Percentiles rank a stretch among this genome's conserved stretches.
phyloP scores from a whole-genome alignment of 2,797 vertebrate species.

The Chloroceryle inda region DNA sequence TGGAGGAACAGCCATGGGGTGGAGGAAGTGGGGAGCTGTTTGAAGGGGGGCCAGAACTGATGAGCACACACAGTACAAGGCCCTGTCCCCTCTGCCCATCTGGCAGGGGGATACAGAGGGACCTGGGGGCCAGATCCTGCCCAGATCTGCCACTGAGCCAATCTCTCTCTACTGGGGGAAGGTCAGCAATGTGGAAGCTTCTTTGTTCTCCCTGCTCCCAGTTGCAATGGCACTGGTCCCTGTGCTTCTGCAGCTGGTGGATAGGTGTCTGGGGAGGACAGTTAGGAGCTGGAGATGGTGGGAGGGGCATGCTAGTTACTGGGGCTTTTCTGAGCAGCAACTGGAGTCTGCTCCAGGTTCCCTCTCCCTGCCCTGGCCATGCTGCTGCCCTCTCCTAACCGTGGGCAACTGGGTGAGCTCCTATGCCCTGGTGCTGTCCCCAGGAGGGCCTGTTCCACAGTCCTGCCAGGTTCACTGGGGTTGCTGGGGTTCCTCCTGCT shows the following conservation, averaged over 20 bases:
- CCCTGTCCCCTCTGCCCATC: background rate
- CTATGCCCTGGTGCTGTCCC: background rate
- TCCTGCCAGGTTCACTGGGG: background rate
- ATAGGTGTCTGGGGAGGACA: background rate
- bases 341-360: background rate
- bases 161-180: background rate
- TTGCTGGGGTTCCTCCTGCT: background rate
- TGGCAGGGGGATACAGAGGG: background rate
- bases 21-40: background rate
- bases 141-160: background rate
- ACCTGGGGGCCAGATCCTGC: fast-evolving
- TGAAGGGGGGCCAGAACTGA: background rate
- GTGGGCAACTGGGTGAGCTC: background rate
- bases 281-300: background rate
- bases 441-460: background rate
- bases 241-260: background rate
- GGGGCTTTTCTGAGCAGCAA: background rate
- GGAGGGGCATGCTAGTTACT: fast-evolving
- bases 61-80: background rate
- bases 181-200: background rate
- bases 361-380: background rate
- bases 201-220: background rate
- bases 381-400: background rate
- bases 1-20: background rate
- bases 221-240: background rate